Base-by-base conservation (phyloP, 2,113 vertebrate species). In the Chlamydotis undulata region DNA sequence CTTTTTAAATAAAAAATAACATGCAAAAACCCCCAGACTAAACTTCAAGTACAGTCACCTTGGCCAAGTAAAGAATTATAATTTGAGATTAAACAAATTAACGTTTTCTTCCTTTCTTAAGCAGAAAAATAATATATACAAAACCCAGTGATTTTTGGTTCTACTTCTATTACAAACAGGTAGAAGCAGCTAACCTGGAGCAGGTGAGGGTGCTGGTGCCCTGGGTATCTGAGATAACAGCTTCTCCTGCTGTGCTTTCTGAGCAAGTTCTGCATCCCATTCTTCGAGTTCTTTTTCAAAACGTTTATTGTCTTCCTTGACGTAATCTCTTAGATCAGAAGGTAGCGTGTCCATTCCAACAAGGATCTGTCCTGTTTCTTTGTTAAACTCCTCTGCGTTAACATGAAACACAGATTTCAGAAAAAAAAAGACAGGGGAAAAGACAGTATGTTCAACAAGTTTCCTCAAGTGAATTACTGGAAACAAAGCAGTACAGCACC, bases 271-370 rank as follows among this genome's bases (percentile, higher is more conserved):
- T 52, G 97, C 85, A 87, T 99, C 98, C 99, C 99, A 99, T 75
- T 99, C 99, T 96, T 98, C 97, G 1, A 99, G 97, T 90, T 99
- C 99, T 88, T 99, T 99, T 94, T 99, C 98, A 92, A 99, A 99
- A 89, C 97, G 97, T 53, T 98, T 98, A 70, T 99, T 99, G 96
- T 99, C 99, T 96, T 98, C 99, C 86, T 98, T 99, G 86, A 99
- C 99, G 3, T 98, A 99, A 74, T 99, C 99, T 96, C 98, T 98
- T 96, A 99, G 98, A 96, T 99, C 99, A 7, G 98, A 98, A 33
- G 99, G 99, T 7, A 99, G 96, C 2, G 99, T 99, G 97, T 99
- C 99, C 98, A 99, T 98, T 89, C 99, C 99, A 63, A 98, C 98
- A 95, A 99, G 98, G 33, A 99, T 96, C 97, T 99, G 99, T 6